Percentiles rank a stretch among this genome's conserved stretches.
Evolutionary conservation across 2,113 vertebrate genomes (phyloP).

Genomic region (Litocranius walleri): DNA sequence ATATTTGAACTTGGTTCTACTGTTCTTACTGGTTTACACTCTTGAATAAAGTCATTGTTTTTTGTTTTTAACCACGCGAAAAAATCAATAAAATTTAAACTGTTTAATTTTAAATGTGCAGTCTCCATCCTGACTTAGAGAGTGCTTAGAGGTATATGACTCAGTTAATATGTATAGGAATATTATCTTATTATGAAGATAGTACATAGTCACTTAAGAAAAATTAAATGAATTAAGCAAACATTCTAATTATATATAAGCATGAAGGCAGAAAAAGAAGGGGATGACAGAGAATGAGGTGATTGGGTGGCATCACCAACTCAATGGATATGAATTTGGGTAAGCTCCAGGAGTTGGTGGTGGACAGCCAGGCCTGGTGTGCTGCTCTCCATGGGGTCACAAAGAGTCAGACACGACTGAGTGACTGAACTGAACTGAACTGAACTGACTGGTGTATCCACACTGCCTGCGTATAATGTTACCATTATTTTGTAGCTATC

Average conservation of each 20-base stretch:
- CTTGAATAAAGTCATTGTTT: background rate
- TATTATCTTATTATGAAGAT: background rate
- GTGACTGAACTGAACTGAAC: background rate
- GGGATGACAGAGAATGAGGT: background rate
- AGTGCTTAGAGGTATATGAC: background rate
- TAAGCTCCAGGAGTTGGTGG: background rate
- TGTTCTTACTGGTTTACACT: background rate
- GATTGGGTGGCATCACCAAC: background rate
- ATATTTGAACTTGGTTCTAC: background rate
- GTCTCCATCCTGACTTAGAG: background rate
- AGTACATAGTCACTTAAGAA: background rate
- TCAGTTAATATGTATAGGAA: background rate
- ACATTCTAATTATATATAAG: background rate
- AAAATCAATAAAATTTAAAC: background rate
- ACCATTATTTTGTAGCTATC: background rate
- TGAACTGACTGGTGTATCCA: background rate
- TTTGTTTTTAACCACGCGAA: background rate
- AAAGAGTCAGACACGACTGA: accelerated
- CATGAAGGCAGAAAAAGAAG: background rate
- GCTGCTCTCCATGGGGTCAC: background rate
- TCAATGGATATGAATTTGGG: background rate
- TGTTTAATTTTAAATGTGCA: background rate
- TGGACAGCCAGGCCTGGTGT: background rate
- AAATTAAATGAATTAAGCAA: background rate
- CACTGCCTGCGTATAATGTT: background rate